phyloP scores from a whole-genome alignment of 2,888 invertebrate species.

The Plutella xylostella region DNA sequence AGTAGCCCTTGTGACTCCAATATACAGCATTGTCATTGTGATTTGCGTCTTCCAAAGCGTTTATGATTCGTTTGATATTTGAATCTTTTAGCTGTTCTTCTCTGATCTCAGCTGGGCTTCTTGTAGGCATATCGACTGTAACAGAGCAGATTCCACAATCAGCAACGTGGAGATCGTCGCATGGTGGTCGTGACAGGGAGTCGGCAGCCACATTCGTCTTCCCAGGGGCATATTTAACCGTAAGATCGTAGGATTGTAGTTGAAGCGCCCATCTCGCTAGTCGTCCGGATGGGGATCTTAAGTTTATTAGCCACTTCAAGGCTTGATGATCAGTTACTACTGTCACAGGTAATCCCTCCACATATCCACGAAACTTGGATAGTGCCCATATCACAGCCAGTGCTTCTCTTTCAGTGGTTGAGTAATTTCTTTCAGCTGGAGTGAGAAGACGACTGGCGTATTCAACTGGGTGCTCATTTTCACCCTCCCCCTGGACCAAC shows the following conservation, averaged over 20 bases:
- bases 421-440: constrained; percentile 29
- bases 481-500: constrained; percentile 23
- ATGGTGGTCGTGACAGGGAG: constrained; percentile 18
- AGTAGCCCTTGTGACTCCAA: constrained; percentile 22
- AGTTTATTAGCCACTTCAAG: constrained; percentile 32
- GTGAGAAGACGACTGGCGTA: constrained; percentile 23
- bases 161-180: not conserved
- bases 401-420: constrained; percentile 33
- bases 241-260: constrained; percentile 31
- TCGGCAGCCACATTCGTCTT: constrained; percentile 35
- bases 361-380: constrained; percentile 19
- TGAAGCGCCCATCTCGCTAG: constrained; percentile 40
- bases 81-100: constrained; percentile 7
- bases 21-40: constrained; percentile 16
- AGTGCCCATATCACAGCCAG: constrained; percentile 19
- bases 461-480: constrained; percentile 18
- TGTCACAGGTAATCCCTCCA: constrained; percentile 33
- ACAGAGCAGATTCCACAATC: constrained; percentile 4
- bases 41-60: constrained; percentile 12
- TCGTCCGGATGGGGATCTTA: constrained; percentile 36
- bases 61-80: not conserved
- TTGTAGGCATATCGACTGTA: constrained; percentile 18
- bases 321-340: constrained; percentile 32
- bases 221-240: constrained; percentile 32
- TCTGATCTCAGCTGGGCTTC: not conserved